Evolutionary conservation across 2,113 vertebrate genomes (phyloP).

Genomic region (Aptenodytes patagonicus): DNA sequence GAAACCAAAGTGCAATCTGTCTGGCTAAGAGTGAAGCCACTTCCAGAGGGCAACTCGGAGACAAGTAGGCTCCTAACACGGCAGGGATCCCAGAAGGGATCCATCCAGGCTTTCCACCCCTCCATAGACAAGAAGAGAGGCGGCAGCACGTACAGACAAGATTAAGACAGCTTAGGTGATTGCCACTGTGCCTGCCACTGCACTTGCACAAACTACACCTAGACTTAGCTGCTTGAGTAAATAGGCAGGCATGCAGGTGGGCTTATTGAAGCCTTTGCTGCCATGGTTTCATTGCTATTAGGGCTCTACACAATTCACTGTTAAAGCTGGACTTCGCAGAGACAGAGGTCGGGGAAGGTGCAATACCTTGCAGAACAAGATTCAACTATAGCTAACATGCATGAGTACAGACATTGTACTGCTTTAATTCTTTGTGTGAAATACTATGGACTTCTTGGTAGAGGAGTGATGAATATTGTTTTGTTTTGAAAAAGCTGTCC

Average conservation of each 20-base stretch:
- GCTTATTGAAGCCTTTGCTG: background rate
- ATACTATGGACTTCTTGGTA: background rate
- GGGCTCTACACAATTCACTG: background rate
- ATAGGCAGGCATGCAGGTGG: background rate
- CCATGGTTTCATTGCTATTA: background rate
- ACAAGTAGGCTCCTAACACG: background rate
- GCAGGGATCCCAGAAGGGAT: background rate
- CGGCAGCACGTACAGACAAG: background rate
- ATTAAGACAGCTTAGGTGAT: background rate
- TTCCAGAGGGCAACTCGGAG: background rate
- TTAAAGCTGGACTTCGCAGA: background rate
- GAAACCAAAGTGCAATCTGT: background rate
- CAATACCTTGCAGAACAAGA: background rate
- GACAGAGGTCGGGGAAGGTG: background rate
- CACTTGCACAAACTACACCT: background rate
- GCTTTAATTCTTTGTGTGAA: background rate
- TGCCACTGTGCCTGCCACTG: background rate
- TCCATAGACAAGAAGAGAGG: background rate
- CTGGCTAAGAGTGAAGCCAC: background rate
- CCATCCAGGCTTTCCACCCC: background rate
- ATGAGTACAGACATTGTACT: rapidly evolving
- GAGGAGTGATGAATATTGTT: background rate
- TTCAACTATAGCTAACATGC: background rate
- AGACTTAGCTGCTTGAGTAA: background rate
- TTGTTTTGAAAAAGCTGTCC: background rate